phyloP scores from a whole-genome alignment of 1,140 invertebrate genomes.

The Zaprionus lachaisei region DNA sequence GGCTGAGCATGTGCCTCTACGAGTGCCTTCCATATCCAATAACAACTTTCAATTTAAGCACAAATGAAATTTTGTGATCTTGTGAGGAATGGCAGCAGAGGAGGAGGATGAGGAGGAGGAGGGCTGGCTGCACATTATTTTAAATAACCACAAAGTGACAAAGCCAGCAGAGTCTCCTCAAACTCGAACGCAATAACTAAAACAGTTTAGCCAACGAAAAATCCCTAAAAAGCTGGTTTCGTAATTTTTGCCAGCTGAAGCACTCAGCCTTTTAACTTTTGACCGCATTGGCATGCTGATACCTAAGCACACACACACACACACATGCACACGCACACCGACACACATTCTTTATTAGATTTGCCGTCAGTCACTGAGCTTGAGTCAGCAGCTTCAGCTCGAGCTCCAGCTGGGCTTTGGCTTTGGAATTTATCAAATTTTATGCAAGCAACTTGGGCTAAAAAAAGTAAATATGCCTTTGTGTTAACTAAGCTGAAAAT shows the following conservation, averaged over 20 bases:
- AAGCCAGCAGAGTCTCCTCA: conserved; percentile 21
- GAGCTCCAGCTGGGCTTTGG: conserved; percentile 1
- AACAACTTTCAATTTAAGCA: conserved; percentile 34
- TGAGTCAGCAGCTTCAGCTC: conserved; percentile 12
- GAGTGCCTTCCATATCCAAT: conserved; percentile 14
- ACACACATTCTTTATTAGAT: conserved; percentile 65
- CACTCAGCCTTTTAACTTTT: conserved; percentile 60
- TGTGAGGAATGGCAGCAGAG: not conserved
- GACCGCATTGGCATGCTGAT: conserved; percentile 50
- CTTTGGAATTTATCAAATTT: conserved; percentile 73
- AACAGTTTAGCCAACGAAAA: conserved; percentile 44
- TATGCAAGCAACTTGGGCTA: conserved; percentile 66
- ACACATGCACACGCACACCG: not conserved
- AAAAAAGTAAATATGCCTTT: conserved; percentile 74
- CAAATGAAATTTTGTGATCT: conserved; percentile 28
- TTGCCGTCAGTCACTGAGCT: conserved; percentile 56
- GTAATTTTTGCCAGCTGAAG: conserved; percentile 38
- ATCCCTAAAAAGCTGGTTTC: conserved; percentile 22
- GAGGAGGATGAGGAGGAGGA: not conserved
- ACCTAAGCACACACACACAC: conserved; percentile 24
- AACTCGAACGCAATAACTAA: conserved; percentile 35
- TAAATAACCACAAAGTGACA: conserved; percentile 47
- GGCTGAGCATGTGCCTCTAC: not conserved
- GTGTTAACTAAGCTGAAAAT: conserved; percentile 79
- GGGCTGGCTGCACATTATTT: conserved; percentile 22